Evolutionary conservation across 2,888 invertebrate genomes (phyloP).

Genomic region (Nipponacmea schrenckii): DNA sequence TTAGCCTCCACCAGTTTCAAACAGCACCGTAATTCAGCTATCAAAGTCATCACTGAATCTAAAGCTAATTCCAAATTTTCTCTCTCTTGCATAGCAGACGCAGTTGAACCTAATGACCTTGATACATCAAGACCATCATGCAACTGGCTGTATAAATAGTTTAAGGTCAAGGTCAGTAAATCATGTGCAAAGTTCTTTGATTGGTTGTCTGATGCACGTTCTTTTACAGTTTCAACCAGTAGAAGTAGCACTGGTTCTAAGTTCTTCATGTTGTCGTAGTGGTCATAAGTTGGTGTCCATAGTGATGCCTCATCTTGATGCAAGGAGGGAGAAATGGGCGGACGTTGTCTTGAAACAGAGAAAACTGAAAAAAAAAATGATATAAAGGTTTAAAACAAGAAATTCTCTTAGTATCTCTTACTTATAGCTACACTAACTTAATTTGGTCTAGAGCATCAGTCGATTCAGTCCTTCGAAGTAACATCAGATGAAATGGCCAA

Average conservation of each 20-base stretch:
- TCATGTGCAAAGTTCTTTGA: conserved; percentile 53
- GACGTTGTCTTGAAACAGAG: conserved; percentile 25
- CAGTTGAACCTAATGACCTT: conserved; percentile 26
- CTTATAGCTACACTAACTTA: no score
- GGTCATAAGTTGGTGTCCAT: conserved; percentile 19
- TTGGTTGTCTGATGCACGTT: conserved; percentile 44
- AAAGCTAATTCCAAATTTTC: conserved; percentile 38
- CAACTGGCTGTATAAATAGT: conserved; percentile 51
- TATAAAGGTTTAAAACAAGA: neutral
- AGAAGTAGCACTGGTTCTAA: conserved; percentile 50
- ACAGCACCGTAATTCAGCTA: conserved; percentile 40
- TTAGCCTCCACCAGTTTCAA: conserved; percentile 20
- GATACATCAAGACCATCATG: conserved; percentile 42
- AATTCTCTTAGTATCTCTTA: no score
- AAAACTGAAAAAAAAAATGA: conserved; percentile 36
- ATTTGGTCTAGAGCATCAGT: no score
- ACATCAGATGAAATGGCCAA: no score
- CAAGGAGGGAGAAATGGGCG: conserved; percentile 21
- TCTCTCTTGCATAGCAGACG: conserved; percentile 24
- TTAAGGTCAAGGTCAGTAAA: conserved; percentile 49
- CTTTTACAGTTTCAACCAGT: conserved; percentile 45
- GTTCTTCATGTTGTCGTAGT: conserved; percentile 45
- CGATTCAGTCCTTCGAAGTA: no score
- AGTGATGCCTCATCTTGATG: conserved; percentile 25
- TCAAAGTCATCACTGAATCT: conserved; percentile 40